Base-by-base conservation (phyloP, 2,797 vertebrate genomes). In the Amazona ochrocephala region DNA sequence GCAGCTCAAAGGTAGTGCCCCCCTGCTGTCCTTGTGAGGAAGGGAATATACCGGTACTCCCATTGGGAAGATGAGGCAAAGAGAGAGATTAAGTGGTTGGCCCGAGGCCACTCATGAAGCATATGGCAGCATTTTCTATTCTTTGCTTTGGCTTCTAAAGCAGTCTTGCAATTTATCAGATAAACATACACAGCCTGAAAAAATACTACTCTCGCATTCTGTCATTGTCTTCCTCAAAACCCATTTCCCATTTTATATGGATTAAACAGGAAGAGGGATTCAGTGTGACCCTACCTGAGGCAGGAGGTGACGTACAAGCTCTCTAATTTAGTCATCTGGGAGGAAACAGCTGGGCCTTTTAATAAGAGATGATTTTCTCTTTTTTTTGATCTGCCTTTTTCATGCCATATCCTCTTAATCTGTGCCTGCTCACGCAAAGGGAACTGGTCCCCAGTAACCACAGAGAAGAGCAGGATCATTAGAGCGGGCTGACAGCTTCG, bases 281-380 rank as follows among this genome's bases (percentile, higher is more conserved):
- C 95, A 96, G 56, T 96, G 77, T 82, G 73, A 83, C 87, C 92
- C 85, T 96, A 96, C 96, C 97, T 95, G 92, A 66, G 83, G 66
- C 90, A 96, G 97, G 97, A 97, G 95, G 94, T 97, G 93, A 96
- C 93, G 93, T 96, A 90, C 48, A 4, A 67, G 60, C 82, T 95
- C 76, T 93, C 95, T 97, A 58, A 94, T 96, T 94, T 91, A 93
- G 95, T 93, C 94, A 84, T 48, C 84, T 97, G 74, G 86, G 96
- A 97, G 97, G 97, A 98, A 98, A 96, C 97, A 97, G 97, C 97
- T 98, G 97, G 93, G 65, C 77, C 84, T 92, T 95, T 75, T 90
- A 93, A 82, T 71, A 89, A 77, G 68, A 91, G 51, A 54, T 83
- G 75, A 32, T 56, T 83, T 85, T 83, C 48, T 68, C n/a, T 71